Base-by-base conservation (phyloP, 2,888 invertebrate species). In the Escarpia spicata region DNA sequence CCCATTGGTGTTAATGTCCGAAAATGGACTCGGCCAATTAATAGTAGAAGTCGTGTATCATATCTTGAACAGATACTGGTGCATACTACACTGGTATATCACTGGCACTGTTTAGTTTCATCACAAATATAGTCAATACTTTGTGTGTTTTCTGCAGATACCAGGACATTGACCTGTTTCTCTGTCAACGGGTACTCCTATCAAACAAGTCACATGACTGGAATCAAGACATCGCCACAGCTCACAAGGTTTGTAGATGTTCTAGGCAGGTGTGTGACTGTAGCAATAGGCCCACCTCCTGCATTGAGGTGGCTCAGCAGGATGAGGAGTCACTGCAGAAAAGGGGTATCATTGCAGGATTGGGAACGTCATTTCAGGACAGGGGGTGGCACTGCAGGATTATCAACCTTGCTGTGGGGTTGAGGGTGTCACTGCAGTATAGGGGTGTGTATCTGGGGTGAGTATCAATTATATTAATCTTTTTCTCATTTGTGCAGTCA, bases 161-260 rank as follows among this genome's bases (percentile, higher is more conserved):
- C 97, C 97, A 98, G 92, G 98, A 99, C 95, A 98, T 98, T n/a
- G 98, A 98, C 92, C 98, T 98, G 96, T 99, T 98, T 97, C 97
- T 99, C 44, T 96, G 96, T 94, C 94, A 95, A 93, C 94, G 97
- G 89, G 95, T 97, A 44, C 94, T 96, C 90, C 93, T 93, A 75
- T 94, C 95, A 44, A 93, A 94, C 75, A 75, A 75, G 45, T 95
- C 95, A 43, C 95, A 95, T 52, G 96, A 97, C 94, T 97, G 97
- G 96, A 95, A 95, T 89, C 94, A 95, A 60, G 96, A 96, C 92
- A 95, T 97, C 52, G 95, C 96, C 37, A 95, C 95, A 91, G 96
- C 96, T 58, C 97, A 97, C 94, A 96, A 96, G 95, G 96, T 96
- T 94, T 89, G 90, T 45, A 10, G 15, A 8, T 52, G 89, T 92